Evolutionary conservation across 2,113 vertebrate genomes (phyloP), one percentile per base, ranked within the genome.

Genomic region (Melanocharis versteri): DNA sequence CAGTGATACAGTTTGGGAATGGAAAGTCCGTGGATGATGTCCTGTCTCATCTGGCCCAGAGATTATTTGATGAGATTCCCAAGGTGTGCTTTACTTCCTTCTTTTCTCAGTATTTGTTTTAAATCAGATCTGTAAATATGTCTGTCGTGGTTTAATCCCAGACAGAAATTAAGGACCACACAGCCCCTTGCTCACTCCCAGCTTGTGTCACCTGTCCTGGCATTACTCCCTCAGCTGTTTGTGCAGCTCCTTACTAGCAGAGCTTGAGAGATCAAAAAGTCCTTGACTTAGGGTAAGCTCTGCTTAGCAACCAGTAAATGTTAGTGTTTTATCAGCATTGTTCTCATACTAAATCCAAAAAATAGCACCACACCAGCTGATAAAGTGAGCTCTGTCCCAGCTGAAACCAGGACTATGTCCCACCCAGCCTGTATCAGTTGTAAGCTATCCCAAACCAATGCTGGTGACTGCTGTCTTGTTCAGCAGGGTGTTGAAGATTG

Each of bases 11-110:
- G 92, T 98, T 98, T 19, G 98, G 99, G 85, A 98, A 95, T 6
- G 99, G 97, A 13, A 99, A 98, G 91, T 98, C 98, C 0, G 85
- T 99, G 95, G 99, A 99, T 10, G 99, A 99, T 15, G 98, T 99
- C 53, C 96, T 99, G 16, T 98, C 99, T 57, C 99, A 99, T 87
- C 95, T 99, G 89, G 99, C 99, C 7, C 99, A 99, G 96, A 98
- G 99, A 26, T 98, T 99, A 28, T 99, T 99, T 88, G 99, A 99
- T 12, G 98, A 99, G 27, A 98, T 99, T 15, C 98, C 99, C 20
- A 98, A 99, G 99, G 99, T 99, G 96, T 73, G 79, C 3, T 54
- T 50, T 91, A 31, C 3, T 6, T 40, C 4, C 37, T 47, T 28
- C 14, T 33, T 50, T 54, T 33, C 13, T 33, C 15, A 5, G 15